phyloP scores from a whole-genome alignment of 2,888 invertebrate genomes.

The Creontiades dilutus region DNA sequence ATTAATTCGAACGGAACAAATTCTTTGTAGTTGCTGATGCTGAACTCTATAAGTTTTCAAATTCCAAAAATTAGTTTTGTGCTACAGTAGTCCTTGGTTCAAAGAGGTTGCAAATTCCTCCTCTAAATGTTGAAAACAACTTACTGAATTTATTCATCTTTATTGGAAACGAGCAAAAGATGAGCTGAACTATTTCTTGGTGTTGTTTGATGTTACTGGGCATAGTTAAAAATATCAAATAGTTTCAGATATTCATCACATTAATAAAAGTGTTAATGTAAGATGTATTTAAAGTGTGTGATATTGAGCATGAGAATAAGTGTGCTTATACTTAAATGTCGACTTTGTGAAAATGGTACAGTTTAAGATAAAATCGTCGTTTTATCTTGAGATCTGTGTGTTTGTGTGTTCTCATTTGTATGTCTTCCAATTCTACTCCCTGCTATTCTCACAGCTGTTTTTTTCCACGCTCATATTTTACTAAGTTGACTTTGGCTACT shows the following conservation, averaged over 20 bases:
- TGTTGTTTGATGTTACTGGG: slow-evolving; percentile 69
- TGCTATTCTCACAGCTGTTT: slow-evolving; percentile 50
- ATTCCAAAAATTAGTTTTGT: too few species aligned
- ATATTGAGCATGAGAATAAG: slow-evolving; percentile 71
- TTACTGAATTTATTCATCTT: not conserved
- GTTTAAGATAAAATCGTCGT: slow-evolving; percentile 59
- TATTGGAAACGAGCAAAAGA: slow-evolving; percentile 37
- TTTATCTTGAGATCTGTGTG: slow-evolving; percentile 65
- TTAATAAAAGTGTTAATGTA: slow-evolving; percentile 59
- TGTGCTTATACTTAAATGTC: slow-evolving; percentile 68
- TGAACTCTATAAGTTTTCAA: too few species aligned
- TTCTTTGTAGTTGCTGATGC: too few species aligned
- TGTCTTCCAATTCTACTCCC: slow-evolving; percentile 65
- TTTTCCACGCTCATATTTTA: slow-evolving; percentile 35
- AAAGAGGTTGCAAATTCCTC: too few species aligned
- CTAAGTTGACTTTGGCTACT: slow-evolving; percentile 49
- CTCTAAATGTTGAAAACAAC: too few species aligned
- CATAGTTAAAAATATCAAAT: slow-evolving; percentile 68
- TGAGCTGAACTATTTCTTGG: slow-evolving; percentile 67
- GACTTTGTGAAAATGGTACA: slow-evolving; percentile 60
- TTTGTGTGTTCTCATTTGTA: slow-evolving; percentile 65
- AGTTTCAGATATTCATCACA: slow-evolving; percentile 67
- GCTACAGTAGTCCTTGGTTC: too few species aligned
- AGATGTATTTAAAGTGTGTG: slow-evolving; percentile 62
- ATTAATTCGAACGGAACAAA: too few species aligned